Base-by-base conservation (phyloP, 2,113 vertebrate species). In the Pyrgilauda ruficollis region DNA sequence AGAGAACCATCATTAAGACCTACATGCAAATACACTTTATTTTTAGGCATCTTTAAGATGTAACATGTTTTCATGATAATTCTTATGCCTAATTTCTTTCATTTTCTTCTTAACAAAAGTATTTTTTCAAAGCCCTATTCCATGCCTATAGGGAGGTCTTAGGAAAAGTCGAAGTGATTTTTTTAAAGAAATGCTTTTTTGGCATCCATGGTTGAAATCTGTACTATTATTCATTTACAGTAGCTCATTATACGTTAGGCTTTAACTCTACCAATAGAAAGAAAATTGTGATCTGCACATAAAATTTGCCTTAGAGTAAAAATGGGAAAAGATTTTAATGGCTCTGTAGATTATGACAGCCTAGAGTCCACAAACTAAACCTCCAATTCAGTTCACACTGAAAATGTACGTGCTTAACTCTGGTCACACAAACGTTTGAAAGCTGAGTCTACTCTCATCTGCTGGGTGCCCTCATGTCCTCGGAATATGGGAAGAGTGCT, bases 401-500 rank as follows among this genome's bases (percentile, higher is more conserved):
- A 58, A 89, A 86, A 90, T 27, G 1, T 33, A 13, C 33, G 30
- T 33, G 53, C 53, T 55, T 55, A 55, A 55, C 30, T 59, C n/a
- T 77, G 33, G 6, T 59, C 49, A 73, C 0, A 1, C 37, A 59
- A 82, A 64, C 1, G 31, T 7, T n/a, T 67, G 37, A 11, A 41
- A 31, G 6, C 10, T 94, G 31, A 79, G 41, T 61, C 35, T 24
- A 26, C 5, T 18, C 17, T 61, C 47, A 52, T 30, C 12, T 78
- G 23, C 59, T 49, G 19, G 14, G 7, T 81, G 26, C 9, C 18
- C 46, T 80, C 1, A 0, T 21, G 11, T 30, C 30, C 27, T 5
- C 13, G 33, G 16, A 11, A 59, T 15, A 12, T 0, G 3, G 35
- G 21, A 81, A 35, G 35, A n/a, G 15, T 6, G 2, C 0, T 1